These are phyloP conservation scores for Mythimna albipuncta DNA, from an alignment of 2,888 invertebrate species.

Conservation along the genomic window DNA sequence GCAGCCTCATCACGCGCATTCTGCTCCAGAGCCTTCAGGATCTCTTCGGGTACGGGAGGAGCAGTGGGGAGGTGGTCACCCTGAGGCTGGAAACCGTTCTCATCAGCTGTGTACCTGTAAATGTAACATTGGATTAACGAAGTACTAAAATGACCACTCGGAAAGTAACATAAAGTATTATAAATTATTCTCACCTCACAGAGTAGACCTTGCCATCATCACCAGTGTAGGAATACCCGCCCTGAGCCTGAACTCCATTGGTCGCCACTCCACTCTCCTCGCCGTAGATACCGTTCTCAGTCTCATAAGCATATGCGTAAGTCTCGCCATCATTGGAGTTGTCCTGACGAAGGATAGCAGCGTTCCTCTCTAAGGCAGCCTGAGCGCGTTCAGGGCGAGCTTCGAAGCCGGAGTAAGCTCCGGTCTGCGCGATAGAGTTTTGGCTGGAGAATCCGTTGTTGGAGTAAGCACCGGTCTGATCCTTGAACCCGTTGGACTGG, in stretches of 20 bases:
- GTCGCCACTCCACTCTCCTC: slow-evolving; percentile 85
- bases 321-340: slow-evolving; percentile 83
- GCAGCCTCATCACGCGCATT: slow-evolving; percentile 86
- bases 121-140: background rate
- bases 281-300: slow-evolving; percentile 85
- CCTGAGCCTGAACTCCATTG: slow-evolving; percentile 85
- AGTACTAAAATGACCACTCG: no score
- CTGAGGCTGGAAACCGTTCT: slow-evolving; percentile 85
- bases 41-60: slow-evolving; percentile 85
- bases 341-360: slow-evolving; percentile 83
- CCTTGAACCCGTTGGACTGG: slow-evolving; percentile 39
- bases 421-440: slow-evolving; percentile 47
- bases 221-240: slow-evolving; percentile 84
- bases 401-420: slow-evolving; percentile 63
- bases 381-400: slow-evolving; percentile 80
- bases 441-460: slow-evolving; percentile 20
- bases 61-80: slow-evolving; percentile 86
- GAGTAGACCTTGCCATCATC: slow-evolving; percentile 86
- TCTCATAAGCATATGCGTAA: slow-evolving; percentile 83
- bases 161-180: background rate
- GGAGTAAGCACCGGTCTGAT: slow-evolving; percentile 48
- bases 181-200: slow-evolving; percentile 73
- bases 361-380: slow-evolving; percentile 82
- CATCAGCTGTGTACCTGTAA: slow-evolving; percentile 84
- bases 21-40: slow-evolving; percentile 83